Evolutionary conservation across 2,888 invertebrate genomes (phyloP), one percentile per base, ranked within the genome.

Genomic region (Caenorhabditis japonica): DNA sequence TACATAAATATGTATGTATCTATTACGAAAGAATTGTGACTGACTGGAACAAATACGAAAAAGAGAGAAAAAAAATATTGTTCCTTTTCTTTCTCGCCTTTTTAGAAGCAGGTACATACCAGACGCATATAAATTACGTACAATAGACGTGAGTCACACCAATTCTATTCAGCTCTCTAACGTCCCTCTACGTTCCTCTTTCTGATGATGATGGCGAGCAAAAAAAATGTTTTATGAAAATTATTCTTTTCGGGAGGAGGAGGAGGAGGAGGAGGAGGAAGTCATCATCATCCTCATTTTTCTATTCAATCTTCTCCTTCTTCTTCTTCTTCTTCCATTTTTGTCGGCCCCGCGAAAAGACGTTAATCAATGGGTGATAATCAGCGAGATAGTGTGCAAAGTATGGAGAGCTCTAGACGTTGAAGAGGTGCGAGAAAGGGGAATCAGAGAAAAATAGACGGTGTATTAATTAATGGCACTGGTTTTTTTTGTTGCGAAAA

Each of bases 391-490:
- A 47, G 55, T 34, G 55, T n/a, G 46, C 36, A n/a, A 38, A 12
- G 46, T 43, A 41, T 41, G 39, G 66, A 68, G 56, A 43, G 66
- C 36, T 27, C 27, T 13, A 68, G 58, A 58, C 25, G 41, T 36
- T 51, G 25, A 12, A n/a, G 49, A 66, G 47, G 23, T 55, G 46
- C 56, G 64, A 64, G 27, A 56, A 39, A 25, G 46, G 44, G 53
- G 53, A 62, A 38, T 47, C 62, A 44, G 41, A 62, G 41, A 55
- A 49, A 58, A 38, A 38, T 23, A 46, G 8, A 25, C 38, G 27
- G 61, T 55, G 60, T 61, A 62, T 71, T 62, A 71, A 71, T 64
- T 71, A 71, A 71, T 71, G 71, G 59, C 71, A 71, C 71, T 71
- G 71, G 71, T 71, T 71, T 71, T 71, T 70, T 51, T 47, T 25